Conservation (phyloP, 2,797 vertebrate genomes). For the Furcifer pardalis region DNA sequence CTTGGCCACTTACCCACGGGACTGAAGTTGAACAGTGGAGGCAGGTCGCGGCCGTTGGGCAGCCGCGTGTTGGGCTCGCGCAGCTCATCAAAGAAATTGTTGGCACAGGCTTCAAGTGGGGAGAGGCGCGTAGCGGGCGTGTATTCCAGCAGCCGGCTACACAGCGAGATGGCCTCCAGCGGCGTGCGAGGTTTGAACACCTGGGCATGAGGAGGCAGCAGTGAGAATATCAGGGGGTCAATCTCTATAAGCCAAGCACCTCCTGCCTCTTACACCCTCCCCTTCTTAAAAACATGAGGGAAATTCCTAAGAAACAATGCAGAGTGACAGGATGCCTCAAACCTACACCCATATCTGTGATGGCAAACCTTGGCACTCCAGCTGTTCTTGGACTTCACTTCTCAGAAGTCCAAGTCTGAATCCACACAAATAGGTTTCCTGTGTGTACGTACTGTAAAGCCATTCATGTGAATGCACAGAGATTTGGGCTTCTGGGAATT, state of each 20-base stretch:
- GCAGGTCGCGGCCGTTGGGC: conserved; percentile 90
- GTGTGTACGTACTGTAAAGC: too few species aligned
- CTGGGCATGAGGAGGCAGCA: conserved; percentile 56
- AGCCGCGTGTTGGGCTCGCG: conserved; percentile 88
- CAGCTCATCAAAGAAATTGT: conserved; percentile 92
- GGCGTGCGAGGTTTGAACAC: conserved; percentile 92
- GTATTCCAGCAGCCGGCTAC: conserved; percentile 93
- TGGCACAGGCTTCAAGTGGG: conserved; percentile 90
- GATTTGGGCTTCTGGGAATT: too few species aligned
- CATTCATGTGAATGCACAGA: too few species aligned
- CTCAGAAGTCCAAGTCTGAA: too few species aligned
- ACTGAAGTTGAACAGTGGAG: conserved; percentile 94
- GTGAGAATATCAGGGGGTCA: too few species aligned
- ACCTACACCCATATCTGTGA: too few species aligned
- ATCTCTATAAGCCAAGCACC: too few species aligned
- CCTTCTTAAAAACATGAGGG: background rate
- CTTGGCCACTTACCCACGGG: conserved; percentile 82
- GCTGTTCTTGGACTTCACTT: too few species aligned
- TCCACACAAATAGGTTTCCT: too few species aligned
- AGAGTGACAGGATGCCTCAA: too few species aligned
- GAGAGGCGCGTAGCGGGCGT: conserved; percentile 91
- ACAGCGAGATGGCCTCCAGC: conserved; percentile 90
- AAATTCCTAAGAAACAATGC: too few species aligned
- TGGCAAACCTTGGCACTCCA: too few species aligned
- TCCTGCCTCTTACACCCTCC: background rate